These are phyloP conservation scores for Epinephelus malabaricus DNA, from an alignment of 2,797 vertebrate species.

Conservation along the genomic window DNA sequence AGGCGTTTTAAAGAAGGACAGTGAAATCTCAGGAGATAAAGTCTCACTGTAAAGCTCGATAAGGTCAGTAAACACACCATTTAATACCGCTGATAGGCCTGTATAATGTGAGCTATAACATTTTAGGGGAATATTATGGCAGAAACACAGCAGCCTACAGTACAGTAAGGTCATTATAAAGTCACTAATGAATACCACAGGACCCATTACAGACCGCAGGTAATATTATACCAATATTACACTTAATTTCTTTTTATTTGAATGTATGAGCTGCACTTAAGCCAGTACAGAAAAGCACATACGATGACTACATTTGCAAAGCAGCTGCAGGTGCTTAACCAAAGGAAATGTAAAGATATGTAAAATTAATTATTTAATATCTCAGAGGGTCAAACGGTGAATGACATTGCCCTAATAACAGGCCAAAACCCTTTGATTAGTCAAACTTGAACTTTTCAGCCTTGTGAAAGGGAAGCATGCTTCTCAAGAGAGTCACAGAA, in stretches of 20 bases:
- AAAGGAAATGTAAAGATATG: not conserved
- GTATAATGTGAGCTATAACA: not conserved
- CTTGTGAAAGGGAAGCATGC: constrained; percentile 5
- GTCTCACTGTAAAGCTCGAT: not conserved
- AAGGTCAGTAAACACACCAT: constrained; percentile 1
- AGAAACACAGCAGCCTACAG: not conserved
- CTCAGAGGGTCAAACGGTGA: constrained; percentile 18
- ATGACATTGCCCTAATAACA: constrained; percentile 5
- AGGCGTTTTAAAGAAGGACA: not conserved
- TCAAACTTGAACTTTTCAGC: constrained; percentile 12
- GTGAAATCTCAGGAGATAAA: not conserved
- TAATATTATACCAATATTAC: not conserved
- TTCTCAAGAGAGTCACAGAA: constrained; percentile 16
- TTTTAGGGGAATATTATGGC: not conserved
- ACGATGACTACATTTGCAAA: not conserved
- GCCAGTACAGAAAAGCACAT: not conserved
- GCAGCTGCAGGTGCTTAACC: not conserved
- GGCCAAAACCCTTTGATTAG: constrained; percentile 24
- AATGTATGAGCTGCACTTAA: not conserved
- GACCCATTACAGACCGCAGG: not conserved
- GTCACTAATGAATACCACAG: not conserved
- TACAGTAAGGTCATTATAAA: not conserved
- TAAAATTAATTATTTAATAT: not conserved
- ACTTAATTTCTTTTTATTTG: no score
- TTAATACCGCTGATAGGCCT: not conserved